Base-by-base conservation (phyloP, 1,140 invertebrate genomes). In the Cyphomyrmex costatus region DNA sequence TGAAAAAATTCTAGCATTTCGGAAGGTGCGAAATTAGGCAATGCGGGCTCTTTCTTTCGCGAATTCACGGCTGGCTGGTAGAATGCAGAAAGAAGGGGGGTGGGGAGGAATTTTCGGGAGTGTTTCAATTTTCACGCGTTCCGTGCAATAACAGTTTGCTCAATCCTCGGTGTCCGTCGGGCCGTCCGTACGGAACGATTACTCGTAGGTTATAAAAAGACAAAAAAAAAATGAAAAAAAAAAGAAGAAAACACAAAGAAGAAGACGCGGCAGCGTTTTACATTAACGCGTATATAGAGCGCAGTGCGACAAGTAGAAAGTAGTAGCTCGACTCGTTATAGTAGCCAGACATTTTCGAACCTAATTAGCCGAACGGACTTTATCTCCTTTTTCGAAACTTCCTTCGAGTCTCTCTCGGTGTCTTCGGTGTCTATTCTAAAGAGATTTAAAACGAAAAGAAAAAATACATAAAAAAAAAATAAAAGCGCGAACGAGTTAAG, bases 111-210 rank as follows among this genome's bases (percentile, higher is more conserved):
- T 86, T 83, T 83, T 88, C 58, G 46, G 71, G 76, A 87, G 86
- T 90, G 89, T 92, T 89, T 92, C 86, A 89, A 93, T 86, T 92
- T 91, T 83, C 88, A 93, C 89, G 91, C 92, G 92, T 92, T 93
- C 91, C 91, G 92, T 94, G 93, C 92, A 94, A 93, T 93, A 93
- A 94, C 89, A 93, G 90, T 93, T 94, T 94, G 93, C 94, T 95
- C 93, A 94, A 95, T 95, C 91, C 93, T 94, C 92, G 91, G 91
- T 93, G 93, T 95, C 93, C 94, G 92, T 95, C 93, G 93, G 93
- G 93, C 92, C 92, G 93, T 94, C 92, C 92, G 92, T 94, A 92
- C 93, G 93, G 93, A 94, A 92, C 93, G 93, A 93, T 91, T 92
- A 88, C 65, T 90, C 66, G 87, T 90, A 84, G 82, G 77, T 91